Conservation (phyloP, 2,888 invertebrate genomes). For the Heliconius ismenius region DNA sequence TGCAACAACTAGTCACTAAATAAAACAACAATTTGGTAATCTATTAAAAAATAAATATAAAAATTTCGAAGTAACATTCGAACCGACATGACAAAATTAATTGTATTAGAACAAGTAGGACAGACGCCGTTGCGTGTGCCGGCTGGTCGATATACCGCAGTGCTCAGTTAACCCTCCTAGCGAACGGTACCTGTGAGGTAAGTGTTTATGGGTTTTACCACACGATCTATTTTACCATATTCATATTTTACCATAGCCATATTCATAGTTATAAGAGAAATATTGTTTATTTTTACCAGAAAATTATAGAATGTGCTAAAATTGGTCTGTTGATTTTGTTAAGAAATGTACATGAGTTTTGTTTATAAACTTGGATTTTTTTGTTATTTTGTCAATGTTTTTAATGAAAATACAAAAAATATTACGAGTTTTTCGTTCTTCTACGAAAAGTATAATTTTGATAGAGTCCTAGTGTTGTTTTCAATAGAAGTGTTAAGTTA, state of each 20-base stretch:
- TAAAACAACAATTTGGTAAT: too few relatives aligned
- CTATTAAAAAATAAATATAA: background rate
- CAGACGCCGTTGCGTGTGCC: slow-evolving; percentile 68
- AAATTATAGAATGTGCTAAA: background rate
- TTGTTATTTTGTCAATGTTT: background rate
- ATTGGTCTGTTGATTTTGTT: background rate
- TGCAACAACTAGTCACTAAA: too few relatives aligned
- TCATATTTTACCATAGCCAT: too few relatives aligned
- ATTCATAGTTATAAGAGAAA: slow-evolving; percentile 2
- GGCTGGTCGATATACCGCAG: slow-evolving; percentile 77
- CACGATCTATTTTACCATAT: slow-evolving; percentile 24
- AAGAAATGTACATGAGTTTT: background rate
- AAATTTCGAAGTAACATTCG: background rate
- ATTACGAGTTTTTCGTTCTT: background rate
- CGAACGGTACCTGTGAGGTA: slow-evolving; percentile 30
- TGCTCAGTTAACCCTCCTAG: slow-evolving; percentile 58
- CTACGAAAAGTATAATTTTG: background rate
- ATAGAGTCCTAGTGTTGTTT: background rate
- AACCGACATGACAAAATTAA: slow-evolving; percentile 37
- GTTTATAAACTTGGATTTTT: background rate
- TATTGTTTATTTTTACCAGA: background rate
- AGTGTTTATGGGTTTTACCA: slow-evolving; percentile 34
- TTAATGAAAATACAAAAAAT: background rate
- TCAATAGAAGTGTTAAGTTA: background rate
- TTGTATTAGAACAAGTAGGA: slow-evolving; percentile 55